Conservation (phyloP, 1,140 invertebrate species). For the Saccostrea cuccullata region DNA sequence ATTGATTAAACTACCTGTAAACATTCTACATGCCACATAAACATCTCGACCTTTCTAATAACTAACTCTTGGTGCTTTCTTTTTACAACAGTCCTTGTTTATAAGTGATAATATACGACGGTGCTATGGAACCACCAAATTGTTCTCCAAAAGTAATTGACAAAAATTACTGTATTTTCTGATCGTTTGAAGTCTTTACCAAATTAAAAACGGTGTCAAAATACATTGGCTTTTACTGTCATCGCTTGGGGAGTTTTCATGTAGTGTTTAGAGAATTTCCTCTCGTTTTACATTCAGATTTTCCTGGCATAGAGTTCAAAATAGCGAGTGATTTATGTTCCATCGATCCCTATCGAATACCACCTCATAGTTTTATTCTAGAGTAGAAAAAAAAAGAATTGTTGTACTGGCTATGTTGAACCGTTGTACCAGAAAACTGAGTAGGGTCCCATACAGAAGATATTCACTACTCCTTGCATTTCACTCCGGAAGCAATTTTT, state of each 20-base stretch:
- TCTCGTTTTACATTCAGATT: slow-evolving; percentile 28
- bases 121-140: slow-evolving; percentile 25
- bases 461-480: not conserved
- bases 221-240: slow-evolving; percentile 30
- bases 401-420: not conserved
- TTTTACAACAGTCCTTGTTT: slow-evolving; percentile 20
- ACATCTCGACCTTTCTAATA: slow-evolving; percentile 30
- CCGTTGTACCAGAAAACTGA: not conserved
- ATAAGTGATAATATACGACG: slow-evolving; percentile 29
- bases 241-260: slow-evolving; percentile 22
- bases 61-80: slow-evolving; percentile 30
- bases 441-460: not conserved
- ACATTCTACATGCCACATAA: slow-evolving; percentile 8
- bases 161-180: slow-evolving; percentile 29
- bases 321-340: not conserved
- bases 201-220: slow-evolving; percentile 32
- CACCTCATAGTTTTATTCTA: not conserved
- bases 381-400: not conserved
- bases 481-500: not conserved
- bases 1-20: slow-evolving; percentile 34
- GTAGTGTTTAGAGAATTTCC: slow-evolving; percentile 14
- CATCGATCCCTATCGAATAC: slow-evolving; percentile 29
- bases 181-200: slow-evolving; percentile 37
- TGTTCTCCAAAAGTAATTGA: slow-evolving; percentile 37
- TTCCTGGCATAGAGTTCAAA: not conserved